Base-by-base conservation (phyloP, 2,888 invertebrate species). In the Eueremaeus valkanovi region DNA sequence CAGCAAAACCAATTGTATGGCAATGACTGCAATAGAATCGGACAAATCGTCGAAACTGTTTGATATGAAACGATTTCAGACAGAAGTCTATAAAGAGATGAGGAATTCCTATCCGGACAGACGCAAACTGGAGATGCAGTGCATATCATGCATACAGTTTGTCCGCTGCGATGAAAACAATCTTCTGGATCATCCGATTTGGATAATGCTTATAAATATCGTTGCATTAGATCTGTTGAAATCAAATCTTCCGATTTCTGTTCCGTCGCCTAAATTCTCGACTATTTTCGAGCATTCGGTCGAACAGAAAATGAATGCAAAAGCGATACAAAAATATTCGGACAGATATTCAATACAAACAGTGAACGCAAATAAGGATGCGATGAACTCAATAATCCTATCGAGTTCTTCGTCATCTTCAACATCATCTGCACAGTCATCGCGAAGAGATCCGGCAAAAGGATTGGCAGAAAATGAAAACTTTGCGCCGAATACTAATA, bases 151-250 rank as follows among this genome's bases (percentile, higher is more conserved):
- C 79, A 89, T 98, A 79, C 91, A 92, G 79, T 95, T 98, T 85
- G 95, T 95, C 79, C 92, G n/a, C n/a, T n/a, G 93, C 85, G 90
- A 92, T 73, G 93, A 93, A 83, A 87, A 87, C 75, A 93, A 95
- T 82, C 87, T 95, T 79, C 87, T 96, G 79, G 92, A 95, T 83
- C 96, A 95, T 83, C 97, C 97, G 77, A 93, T 96, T 81, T 98
- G 98, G 98, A 91, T 97, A 81, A 89, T 96, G 82, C 90, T 98
- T 84, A 91, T 98, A 84, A 98, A 98, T 84, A 92, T 98, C 78
- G 93, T 95, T 79, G 98, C 98, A 81, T 90, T 98, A 88, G 95
- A 97, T 83, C 94, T 95, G 92, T 88, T 98, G 83, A 95, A 95
- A 85, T 92, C 93, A 78, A 93, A 93, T 85, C 86, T 95, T 18